Conservation (phyloP, 2,797 vertebrate genomes). For the Perdix hodgsoniae region DNA sequence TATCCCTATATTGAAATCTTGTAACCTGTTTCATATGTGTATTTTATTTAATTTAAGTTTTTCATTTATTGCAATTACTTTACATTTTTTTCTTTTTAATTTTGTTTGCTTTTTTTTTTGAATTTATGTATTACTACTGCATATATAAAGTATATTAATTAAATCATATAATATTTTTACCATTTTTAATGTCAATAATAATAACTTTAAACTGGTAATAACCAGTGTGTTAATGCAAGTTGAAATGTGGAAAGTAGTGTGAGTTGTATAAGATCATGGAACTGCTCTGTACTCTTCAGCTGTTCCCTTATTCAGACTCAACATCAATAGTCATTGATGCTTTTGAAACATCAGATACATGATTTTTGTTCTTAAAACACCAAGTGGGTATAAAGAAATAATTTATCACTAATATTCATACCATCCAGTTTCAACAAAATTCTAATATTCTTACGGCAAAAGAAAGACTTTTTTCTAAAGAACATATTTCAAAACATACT, state of each 20-base stretch:
- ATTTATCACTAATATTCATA: neutral
- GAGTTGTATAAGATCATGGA: neutral
- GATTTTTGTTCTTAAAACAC: constrained; percentile 1
- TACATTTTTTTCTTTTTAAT: neutral
- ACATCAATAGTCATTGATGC: neutral
- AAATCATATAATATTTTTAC: neutral
- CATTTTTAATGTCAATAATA: neutral
- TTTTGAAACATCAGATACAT: neutral
- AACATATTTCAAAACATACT: neutral
- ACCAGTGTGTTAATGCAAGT: neutral
- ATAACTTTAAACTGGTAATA: neutral
- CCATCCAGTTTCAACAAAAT: neutral
- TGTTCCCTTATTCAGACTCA: neutral
- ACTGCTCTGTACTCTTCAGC: neutral
- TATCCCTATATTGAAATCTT: neutral
- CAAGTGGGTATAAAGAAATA: neutral
- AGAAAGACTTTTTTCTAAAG: neutral
- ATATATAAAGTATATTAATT: neutral
- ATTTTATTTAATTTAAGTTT: neutral
- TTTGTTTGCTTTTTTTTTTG: neutral
- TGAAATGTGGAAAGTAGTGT: neutral
- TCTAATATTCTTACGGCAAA: neutral
- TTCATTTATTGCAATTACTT: neutral
- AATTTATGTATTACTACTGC: neutral
- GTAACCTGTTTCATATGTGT: neutral